These are phyloP conservation scores for Nebria brevicollis DNA, from an alignment of 2,888 invertebrate genomes.

Conservation along the genomic window DNA sequence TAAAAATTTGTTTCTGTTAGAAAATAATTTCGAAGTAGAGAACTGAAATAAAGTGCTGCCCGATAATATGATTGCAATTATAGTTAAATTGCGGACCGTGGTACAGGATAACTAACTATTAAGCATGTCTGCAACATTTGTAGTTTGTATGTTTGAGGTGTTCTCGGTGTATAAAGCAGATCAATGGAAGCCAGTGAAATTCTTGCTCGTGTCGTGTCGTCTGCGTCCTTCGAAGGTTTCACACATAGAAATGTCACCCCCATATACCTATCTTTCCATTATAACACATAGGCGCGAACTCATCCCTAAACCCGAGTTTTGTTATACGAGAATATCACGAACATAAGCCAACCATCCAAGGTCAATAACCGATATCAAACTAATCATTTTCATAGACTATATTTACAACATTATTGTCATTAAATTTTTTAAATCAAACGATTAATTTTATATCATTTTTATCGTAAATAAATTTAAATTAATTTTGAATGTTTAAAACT, in stretches of 20 bases:
- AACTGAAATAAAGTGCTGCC: too few species aligned
- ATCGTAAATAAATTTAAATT: too few species aligned
- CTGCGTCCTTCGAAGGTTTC: slow-evolving; percentile 42
- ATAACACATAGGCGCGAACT: slow-evolving; percentile 2
- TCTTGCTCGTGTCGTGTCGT: slow-evolving; percentile 43
- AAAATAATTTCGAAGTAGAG: too few species aligned
- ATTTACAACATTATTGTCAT: not conserved
- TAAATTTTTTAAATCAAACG: too few species aligned
- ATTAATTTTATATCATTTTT: too few species aligned
- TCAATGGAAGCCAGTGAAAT: slow-evolving; percentile 46
- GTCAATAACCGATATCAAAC: slow-evolving; percentile 31
- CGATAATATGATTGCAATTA: too few species aligned
- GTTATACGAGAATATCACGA: not conserved
- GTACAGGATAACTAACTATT: not conserved
- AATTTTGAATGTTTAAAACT: too few species aligned
- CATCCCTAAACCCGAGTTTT: not conserved
- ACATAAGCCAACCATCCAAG: slow-evolving; percentile 7
- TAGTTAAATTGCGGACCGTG: not conserved
- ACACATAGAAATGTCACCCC: slow-evolving; percentile 22
- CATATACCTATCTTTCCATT: not conserved
- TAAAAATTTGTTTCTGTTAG: too few species aligned
- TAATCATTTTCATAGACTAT: not conserved
- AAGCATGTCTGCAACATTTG: not conserved
- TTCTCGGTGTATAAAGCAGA: slow-evolving; percentile 41
- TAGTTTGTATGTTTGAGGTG: not conserved